Percentiles rank a stretch among this genome's conserved stretches.
phyloP scores from a whole-genome alignment of 2,888 invertebrate genomes.

The Adela reaumurella region DNA sequence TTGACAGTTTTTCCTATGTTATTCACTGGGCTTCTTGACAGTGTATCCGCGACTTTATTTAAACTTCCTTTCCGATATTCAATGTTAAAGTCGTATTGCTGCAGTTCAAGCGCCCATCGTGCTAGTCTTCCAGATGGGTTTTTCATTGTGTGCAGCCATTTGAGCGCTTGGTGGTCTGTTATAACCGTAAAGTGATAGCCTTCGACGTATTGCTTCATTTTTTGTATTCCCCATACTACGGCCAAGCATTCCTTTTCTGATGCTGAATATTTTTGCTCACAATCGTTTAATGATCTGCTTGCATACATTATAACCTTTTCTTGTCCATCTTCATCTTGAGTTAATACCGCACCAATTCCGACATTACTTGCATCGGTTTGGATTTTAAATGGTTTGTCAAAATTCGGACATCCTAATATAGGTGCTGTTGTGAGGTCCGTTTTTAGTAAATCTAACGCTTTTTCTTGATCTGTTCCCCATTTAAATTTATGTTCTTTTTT shows the following conservation, averaged over 20 bases:
- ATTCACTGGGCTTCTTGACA: no score
- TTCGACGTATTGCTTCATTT: slow-evolving; percentile 14
- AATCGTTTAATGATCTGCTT: no score
- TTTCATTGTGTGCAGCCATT: slow-evolving; percentile 1
- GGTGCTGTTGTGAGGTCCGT: slow-evolving; percentile 4
- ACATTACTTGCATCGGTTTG: slow-evolving; percentile 11
- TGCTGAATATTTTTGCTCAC: no score
- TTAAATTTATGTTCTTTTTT: background rate
- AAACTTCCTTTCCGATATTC: no score
- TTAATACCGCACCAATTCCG: no score
- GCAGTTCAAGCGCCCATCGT: background rate
- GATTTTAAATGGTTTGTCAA: slow-evolving; percentile 9
- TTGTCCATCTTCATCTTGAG: slow-evolving; percentile 4
- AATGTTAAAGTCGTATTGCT: no score
- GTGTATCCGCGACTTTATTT: no score
- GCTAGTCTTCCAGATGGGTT: slow-evolving; percentile 13
- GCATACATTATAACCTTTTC: no score
- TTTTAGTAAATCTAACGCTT: background rate
- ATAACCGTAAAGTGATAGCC: slow-evolving; percentile 15
- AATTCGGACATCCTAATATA: slow-evolving; percentile 10
- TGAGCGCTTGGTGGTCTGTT: no score
- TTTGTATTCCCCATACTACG: slow-evolving; percentile 15
- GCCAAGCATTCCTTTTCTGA: no score
- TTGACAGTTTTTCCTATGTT: no score
- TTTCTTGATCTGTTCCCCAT: background rate